Evolutionary conservation across 2,888 invertebrate species (phyloP), one percentile per base, ranked within the genome.

Genomic region (Bellardia pandia): DNA sequence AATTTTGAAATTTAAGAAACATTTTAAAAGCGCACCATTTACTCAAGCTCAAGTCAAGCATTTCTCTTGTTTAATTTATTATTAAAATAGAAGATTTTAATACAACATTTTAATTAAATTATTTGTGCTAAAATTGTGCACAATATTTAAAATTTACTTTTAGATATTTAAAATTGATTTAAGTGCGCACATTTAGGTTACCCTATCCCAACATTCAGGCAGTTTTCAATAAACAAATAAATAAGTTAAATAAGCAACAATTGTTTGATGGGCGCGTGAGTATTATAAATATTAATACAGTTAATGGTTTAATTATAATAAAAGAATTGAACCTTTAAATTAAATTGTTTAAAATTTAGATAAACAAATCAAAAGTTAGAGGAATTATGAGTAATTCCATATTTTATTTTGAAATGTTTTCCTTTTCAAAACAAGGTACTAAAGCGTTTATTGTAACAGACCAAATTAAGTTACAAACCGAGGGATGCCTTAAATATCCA

Each of bases 181-280:
- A 53, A 86, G 72, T 83, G 89, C 93, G 94, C 94, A 94, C 94
- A 91, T 92, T 87, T 97, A 97, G 97, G 97, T 97, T 97, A 98
- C 98, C 98, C 98, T 97, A 98, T 98, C 98, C 98, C 98, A 98
- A 98, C 98, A 98, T 98, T 97, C 98, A 98, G 98, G 98, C 97
- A 96, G 96, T 93, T 93, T 93, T 93, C 93, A 93, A 92, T 92
- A 90, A 78, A 78, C 75, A 64, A 11, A 58, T 23, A 76, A 42
- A 45, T 89, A 90, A 88, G 89, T 88, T 88, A 88, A 89, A 77
- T 82, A 77, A 91, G 89, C 92, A 92, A 92, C 92, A 92, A 92
- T 91, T 91, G 91, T 91, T 90, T 91, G 92, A 91, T 48, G 60
- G 66, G 78, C 77, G 16, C 83, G 80, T 37, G 37, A 37, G 4